Percentiles rank a stretch among this genome's conserved stretches.
These are phyloP conservation scores for Drosophila quasianomalipes DNA, from an alignment of 2,888 invertebrate species.

Conservation along the genomic window DNA sequence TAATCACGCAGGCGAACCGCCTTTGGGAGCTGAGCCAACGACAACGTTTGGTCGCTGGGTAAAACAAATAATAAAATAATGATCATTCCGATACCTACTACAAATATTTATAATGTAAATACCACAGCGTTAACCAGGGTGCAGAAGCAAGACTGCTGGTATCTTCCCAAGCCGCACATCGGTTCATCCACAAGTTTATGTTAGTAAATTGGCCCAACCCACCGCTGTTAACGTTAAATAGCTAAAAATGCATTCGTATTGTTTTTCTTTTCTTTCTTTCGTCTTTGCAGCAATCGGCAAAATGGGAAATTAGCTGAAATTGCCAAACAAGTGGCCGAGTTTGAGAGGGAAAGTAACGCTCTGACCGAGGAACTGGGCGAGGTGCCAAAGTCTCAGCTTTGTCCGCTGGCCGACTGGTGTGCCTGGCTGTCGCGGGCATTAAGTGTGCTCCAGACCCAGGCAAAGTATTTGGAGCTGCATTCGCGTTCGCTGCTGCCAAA, in stretches of 20 bases:
- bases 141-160: constrained; percentile 30
- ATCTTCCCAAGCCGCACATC: constrained; percentile 37
- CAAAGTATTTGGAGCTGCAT: constrained; percentile 49
- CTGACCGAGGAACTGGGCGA: constrained; percentile 8
- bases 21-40: constrained; percentile 63
- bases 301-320: constrained; percentile 23
- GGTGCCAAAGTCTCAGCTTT: not conserved
- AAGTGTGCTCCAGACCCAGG: constrained; percentile 39
- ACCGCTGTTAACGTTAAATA: not conserved
- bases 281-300: constrained; percentile 29
- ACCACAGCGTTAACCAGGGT: constrained; percentile 31
- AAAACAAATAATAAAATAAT: constrained; percentile 17
- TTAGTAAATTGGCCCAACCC: constrained; percentile 27
- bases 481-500: constrained; percentile 34
- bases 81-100: not conserved
- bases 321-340: constrained; percentile 11
- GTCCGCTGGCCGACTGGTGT: constrained; percentile 18
- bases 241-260: not conserved
- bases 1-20: constrained; percentile 26
- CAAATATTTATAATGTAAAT: not conserved
- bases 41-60: constrained; percentile 43
- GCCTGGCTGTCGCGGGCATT: constrained; percentile 39
- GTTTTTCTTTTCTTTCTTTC: not conserved
- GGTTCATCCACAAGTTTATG: constrained; percentile 39
- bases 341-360: constrained; percentile 13